Conservation (phyloP, 2,113 vertebrate species). For the Acrocephalus arundinaceus region DNA sequence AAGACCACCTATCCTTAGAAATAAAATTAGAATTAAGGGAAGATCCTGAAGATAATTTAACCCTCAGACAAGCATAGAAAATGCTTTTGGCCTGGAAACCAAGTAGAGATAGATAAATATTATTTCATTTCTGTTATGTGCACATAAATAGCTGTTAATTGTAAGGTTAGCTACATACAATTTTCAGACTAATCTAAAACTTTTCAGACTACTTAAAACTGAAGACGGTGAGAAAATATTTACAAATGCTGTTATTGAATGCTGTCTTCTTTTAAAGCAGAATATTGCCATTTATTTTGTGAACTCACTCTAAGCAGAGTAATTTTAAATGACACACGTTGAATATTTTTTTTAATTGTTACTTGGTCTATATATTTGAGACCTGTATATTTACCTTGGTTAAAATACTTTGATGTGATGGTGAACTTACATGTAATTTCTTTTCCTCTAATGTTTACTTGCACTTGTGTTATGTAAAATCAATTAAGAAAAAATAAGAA, state of each 20-base stretch:
- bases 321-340: not conserved
- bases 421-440: not conserved
- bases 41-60: not conserved
- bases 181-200: not conserved
- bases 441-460: not conserved
- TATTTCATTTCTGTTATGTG: not conserved
- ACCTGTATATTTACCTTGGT: not conserved
- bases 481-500: not conserved
- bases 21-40: not conserved
- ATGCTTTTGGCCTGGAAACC: not conserved
- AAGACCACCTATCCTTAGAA: not conserved
- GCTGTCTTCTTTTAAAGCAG: not conserved
- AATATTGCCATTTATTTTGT: not conserved
- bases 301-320: not conserved
- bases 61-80: not conserved
- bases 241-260: not conserved
- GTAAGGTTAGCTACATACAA: not conserved
- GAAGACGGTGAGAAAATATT: not conserved
- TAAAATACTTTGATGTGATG: not conserved
- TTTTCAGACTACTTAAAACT: not conserved
- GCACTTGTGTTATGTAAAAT: not conserved
- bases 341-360: not conserved
- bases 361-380: not conserved
- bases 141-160: not conserved
- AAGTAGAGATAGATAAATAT: not conserved